Conservation (phyloP, 2,888 invertebrate genomes). For the Allacma fusca region DNA sequence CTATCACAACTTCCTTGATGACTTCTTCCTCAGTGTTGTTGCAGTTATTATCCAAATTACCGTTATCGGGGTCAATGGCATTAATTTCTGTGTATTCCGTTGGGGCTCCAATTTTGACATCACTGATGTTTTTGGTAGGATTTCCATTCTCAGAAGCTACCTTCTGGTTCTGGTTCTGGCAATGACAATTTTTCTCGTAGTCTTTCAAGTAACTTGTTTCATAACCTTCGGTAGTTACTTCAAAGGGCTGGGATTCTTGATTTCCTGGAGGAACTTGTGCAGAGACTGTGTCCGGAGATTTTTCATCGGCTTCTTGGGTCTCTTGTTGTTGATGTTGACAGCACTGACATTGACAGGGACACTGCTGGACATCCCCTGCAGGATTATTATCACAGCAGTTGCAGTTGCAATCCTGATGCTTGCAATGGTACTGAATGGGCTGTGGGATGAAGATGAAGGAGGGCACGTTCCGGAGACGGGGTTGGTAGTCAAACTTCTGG, state of each 20-base stretch:
- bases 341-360: background rate
- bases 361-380: background rate
- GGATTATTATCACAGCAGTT: background rate
- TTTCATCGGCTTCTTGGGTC: too few species aligned
- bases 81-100: too few species aligned
- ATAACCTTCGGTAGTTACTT: background rate
- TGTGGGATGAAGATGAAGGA: background rate
- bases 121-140: background rate
- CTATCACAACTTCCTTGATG: slow-evolving; percentile 25
- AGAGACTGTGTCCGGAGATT: too few species aligned
- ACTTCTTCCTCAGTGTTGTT: slow-evolving; percentile 9
- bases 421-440: background rate
- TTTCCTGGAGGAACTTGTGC: too few species aligned
- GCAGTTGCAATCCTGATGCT: background rate
- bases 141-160: background rate
- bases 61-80: background rate
- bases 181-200: background rate
- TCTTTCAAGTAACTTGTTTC: slow-evolving; percentile 26
- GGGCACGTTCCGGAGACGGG: background rate
- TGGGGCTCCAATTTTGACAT: too few species aligned
- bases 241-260: slow-evolving; percentile 29
- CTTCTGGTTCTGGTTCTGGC: too few species aligned
- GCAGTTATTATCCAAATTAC: background rate
- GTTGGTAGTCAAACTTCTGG: background rate
- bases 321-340: background rate